These are phyloP conservation scores for Aselliscus stoliczkanus DNA, from an alignment of 2,797 vertebrate species.

Conservation along the genomic window DNA sequence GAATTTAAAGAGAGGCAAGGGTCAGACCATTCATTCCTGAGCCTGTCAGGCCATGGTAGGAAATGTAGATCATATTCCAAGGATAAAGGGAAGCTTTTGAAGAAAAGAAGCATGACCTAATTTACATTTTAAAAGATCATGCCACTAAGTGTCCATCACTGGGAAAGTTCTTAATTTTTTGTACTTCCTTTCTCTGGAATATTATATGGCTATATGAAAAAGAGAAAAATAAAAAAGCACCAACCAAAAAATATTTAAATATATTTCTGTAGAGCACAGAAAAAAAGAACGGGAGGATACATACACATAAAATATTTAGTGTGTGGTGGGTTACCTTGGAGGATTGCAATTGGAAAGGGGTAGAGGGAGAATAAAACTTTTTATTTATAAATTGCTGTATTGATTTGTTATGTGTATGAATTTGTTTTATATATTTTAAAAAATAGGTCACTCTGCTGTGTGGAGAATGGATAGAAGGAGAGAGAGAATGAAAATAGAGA, in stretches of 20 bases:
- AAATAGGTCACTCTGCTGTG: not conserved
- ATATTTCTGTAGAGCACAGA: not conserved
- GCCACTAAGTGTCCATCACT: not conserved
- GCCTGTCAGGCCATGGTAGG: not conserved
- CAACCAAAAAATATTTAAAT: not conserved
- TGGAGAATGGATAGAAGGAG: slow-evolving; percentile 14
- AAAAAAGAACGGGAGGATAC: not conserved
- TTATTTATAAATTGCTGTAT: not conserved
- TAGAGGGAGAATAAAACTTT: not conserved
- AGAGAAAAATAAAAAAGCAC: not conserved
- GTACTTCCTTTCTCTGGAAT: not conserved
- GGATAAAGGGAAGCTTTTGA: not conserved
- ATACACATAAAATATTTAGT: not conserved
- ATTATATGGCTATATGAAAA: not conserved
- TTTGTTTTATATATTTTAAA: not conserved
- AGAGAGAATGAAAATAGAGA: slow-evolving; percentile 28
- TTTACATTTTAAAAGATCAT: not conserved
- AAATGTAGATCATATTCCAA: not conserved
- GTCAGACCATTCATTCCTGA: not conserved
- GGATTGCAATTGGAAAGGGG: not conserved
- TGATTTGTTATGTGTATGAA: not conserved
- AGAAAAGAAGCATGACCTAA: not conserved
- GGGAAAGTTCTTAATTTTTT: not conserved
- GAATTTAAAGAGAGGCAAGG: not conserved
- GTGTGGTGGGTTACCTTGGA: not conserved